Evolutionary conservation across 2,113 vertebrate species (phyloP), one percentile per base, ranked within the genome.

Genomic region (Chaetura pelagica): DNA sequence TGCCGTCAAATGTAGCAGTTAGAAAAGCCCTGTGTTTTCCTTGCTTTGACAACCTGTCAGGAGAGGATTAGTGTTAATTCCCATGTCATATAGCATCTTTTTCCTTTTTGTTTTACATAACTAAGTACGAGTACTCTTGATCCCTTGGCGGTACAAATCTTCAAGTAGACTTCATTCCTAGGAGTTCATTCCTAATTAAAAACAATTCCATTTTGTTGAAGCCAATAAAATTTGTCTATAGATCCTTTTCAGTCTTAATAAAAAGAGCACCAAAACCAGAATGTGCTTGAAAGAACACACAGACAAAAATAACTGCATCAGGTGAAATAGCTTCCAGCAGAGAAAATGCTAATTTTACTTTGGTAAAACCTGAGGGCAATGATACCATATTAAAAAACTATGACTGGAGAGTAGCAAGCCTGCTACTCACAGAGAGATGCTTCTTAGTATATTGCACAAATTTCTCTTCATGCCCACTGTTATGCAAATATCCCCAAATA

Each of bases 11-110:
- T 24, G 46, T 8, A 90, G 74, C 18, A 68, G 66, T 35, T 77
- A n/a, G 52, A 69, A 97, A 89, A 92, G 76, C 34, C 51, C 40
- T 73, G 15, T 58, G 38, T 78, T 94, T 82, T 58, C 23, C 90
- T 67, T 94, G 30, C 67, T 59, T 61, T 95, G 86, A 96, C 84
- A 96, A 85, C 92, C 84, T 85, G 59, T 79, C 80, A 95, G 64
- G 87, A 63, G 8, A 71, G 84, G 82, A 93, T 94, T 94, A 90
- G 38, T 80, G 67, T 62, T 94, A 92, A 95, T 95, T 95, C 71
- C 62, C 74, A 49, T 69, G 64, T 42, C 78, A 34, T 38, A 91
- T 2, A 67, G 48, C 44, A 89, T 23, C 15, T 46, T 55, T 89
- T 49, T 88, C 82, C 51, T n/a, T 84, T 82, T 76, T 86, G 49